Evolutionary conservation across 2,888 invertebrate species (phyloP), one percentile per base, ranked within the genome.

Genomic region (Sclerodermus sp.): DNA sequence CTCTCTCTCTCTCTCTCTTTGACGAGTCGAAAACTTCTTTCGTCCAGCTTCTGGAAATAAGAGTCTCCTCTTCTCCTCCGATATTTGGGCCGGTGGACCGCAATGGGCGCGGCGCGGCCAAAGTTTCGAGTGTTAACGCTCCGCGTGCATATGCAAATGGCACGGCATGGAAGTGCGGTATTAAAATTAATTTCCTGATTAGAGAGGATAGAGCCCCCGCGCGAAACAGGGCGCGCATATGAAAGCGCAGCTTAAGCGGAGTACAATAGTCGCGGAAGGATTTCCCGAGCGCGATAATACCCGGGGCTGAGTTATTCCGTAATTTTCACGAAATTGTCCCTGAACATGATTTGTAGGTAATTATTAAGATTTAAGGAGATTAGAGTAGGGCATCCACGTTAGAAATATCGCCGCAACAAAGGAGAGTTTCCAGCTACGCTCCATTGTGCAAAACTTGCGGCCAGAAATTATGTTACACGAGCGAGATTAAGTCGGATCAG

Each of bases 251-350:
- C 57, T 64, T 63, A 64, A 64, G 57, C 53, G 55, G 49, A 48
- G 64, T 47, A 63, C 64, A 64, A 64, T 63, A 59, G 64, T 57
- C 46, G 34, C 34, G 12, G 50, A 54, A 57, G 43, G 53, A 61
- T 55, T 64, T 59, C 53, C 64, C 62, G 44, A 42, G 55, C 55
- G 43, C 42, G 64, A 59, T 63, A 63, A 63, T 53, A 59, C 64
- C 53, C 49, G 38, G 52, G 12, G 12, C 48, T 62, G 62, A 64
- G 61, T 62, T 63, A 63, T 63, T 63, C 64, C 43, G 59, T 47
- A 63, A 64, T 64, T 63, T 64, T 62, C 59, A 45, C 55, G 53
- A 64, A 59, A 64, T 59, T 63, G 57, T 59, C 63, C 53, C 53
- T 43, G 49, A 51, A 55, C 45, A 49, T 60, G 62, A 64, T 64